phyloP scores from a whole-genome alignment of 2,797 vertebrate species.

The Pelodytes ibericus region DNA sequence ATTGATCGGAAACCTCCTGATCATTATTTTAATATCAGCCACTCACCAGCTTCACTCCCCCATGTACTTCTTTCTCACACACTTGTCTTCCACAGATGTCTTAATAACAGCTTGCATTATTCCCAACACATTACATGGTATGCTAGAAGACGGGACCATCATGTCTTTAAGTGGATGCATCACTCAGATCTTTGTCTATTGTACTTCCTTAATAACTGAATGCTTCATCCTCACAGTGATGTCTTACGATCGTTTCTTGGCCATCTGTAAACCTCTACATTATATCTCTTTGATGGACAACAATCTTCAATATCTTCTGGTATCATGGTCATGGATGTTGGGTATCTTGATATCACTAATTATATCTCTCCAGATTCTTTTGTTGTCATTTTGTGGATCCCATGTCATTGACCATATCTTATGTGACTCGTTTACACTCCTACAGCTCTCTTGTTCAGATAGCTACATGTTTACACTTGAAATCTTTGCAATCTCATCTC shows the following conservation, averaged over 20 bases:
- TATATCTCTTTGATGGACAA: not conserved
- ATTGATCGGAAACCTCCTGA: constrained; percentile 17
- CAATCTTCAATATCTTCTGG: not conserved
- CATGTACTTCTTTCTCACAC: constrained; percentile 21
- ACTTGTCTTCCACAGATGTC: not conserved
- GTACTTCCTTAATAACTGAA: not conserved
- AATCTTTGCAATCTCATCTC: too few relatives aligned
- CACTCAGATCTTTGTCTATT: constrained; percentile 8
- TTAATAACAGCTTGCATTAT: not conserved
- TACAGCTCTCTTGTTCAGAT: too few relatives aligned
- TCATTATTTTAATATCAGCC: not conserved
- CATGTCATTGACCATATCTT: too few relatives aligned
- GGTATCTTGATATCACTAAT: not conserved
- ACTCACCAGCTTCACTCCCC: not conserved
- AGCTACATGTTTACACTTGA: too few relatives aligned
- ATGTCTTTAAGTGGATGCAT: not conserved
- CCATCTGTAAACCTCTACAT: constrained; percentile 7
- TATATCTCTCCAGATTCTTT: not conserved
- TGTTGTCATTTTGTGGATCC: too few relatives aligned
- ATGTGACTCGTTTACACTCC: too few relatives aligned
- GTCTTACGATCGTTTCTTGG: constrained; percentile 18
- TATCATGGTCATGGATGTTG: not conserved
- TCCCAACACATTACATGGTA: not conserved
- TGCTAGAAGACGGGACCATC: not conserved
- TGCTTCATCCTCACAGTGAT: constrained; percentile 5